phyloP scores from a whole-genome alignment of 2,797 vertebrate species.

The Lateolabrax maculatus region DNA sequence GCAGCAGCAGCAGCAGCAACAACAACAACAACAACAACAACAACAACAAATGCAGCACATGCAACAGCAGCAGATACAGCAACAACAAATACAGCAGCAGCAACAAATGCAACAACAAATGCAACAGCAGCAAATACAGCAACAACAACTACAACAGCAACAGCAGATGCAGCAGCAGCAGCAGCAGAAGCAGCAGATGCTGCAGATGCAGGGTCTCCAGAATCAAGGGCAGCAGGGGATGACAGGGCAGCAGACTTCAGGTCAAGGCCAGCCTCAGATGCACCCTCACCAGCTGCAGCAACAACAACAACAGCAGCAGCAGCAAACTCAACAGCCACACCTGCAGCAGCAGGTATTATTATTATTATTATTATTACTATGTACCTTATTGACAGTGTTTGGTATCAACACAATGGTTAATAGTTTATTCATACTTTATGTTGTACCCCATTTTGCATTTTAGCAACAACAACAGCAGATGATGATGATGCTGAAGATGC shows the following conservation, averaged over 20 bases:
- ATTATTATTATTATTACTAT: neutral
- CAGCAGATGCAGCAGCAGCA: constrained; percentile 83
- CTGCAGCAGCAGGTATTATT: constrained; percentile 87
- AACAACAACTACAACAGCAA: constrained; percentile 59
- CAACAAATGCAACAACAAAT: constrained; percentile 80
- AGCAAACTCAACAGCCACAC: constrained; percentile 80
- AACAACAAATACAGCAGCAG: constrained; percentile 80
- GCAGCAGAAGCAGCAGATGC: constrained; percentile 84
- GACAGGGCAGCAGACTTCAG: constrained; percentile 74
- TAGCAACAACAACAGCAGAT: constrained; percentile 87
- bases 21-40: constrained; percentile 64
- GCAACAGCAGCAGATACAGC: constrained; percentile 73
- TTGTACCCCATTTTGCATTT: constrained; percentile 26
- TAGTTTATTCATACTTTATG: neutral
- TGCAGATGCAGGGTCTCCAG: constrained; percentile 87
- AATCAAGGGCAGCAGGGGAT: constrained; percentile 81
- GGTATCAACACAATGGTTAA: neutral
- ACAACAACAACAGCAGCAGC: constrained; percentile 89
- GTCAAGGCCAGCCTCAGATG: constrained; percentile 89
- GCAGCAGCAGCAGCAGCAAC: constrained; percentile 75
- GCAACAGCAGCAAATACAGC: constrained; percentile 77
- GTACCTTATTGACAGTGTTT: neutral
- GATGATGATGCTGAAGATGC: constrained; percentile 98
- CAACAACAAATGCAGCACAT: constrained; percentile 66
- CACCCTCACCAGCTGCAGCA: constrained; percentile 93